Conservation (phyloP, 2,888 invertebrate species). For the Leptinotarsa rubiginosa region DNA sequence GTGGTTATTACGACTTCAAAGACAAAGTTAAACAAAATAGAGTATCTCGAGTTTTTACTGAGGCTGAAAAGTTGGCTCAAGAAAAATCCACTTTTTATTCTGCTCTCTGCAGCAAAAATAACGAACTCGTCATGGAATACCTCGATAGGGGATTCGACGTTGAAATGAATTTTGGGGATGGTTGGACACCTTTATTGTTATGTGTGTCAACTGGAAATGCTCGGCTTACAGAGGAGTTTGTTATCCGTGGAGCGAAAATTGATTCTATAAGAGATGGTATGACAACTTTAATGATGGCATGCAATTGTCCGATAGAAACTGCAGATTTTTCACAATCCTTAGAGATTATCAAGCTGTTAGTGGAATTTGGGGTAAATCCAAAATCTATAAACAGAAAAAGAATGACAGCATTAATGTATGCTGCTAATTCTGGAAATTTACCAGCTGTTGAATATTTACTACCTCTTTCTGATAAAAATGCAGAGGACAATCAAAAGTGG, state of each 20-base stretch:
- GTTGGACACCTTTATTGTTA: constrained; percentile 74
- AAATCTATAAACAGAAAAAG: constrained; percentile 72
- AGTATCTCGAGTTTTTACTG: constrained; percentile 34
- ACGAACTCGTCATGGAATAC: constrained; percentile 42
- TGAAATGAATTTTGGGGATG: constrained; percentile 67
- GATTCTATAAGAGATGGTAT: constrained; percentile 69
- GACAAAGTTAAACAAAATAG: constrained; percentile 23
- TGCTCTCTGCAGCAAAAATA: constrained; percentile 47
- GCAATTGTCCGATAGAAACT: constrained; percentile 69
- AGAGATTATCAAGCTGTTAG: constrained; percentile 62
- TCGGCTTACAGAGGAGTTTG: constrained; percentile 68
- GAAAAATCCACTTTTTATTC: constrained; percentile 44
- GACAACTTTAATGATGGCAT: constrained; percentile 74
- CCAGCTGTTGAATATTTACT: constrained; percentile 70
- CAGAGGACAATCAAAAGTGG: constrained; percentile 73
- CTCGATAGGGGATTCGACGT: constrained; percentile 63
- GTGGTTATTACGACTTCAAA: constrained; percentile 35
- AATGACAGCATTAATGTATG: constrained; percentile 75
- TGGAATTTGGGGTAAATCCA: constrained; percentile 69
- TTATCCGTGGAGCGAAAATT: constrained; percentile 72
- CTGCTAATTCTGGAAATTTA: constrained; percentile 68
- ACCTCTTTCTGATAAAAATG: constrained; percentile 69
- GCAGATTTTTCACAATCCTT: constrained; percentile 67
- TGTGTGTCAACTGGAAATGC: constrained; percentile 72
- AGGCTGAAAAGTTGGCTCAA: constrained; percentile 42